Evolutionary conservation across 2,797 vertebrate genomes (phyloP), one percentile per base, ranked within the genome.

Genomic region (Esox lucius): DNA sequence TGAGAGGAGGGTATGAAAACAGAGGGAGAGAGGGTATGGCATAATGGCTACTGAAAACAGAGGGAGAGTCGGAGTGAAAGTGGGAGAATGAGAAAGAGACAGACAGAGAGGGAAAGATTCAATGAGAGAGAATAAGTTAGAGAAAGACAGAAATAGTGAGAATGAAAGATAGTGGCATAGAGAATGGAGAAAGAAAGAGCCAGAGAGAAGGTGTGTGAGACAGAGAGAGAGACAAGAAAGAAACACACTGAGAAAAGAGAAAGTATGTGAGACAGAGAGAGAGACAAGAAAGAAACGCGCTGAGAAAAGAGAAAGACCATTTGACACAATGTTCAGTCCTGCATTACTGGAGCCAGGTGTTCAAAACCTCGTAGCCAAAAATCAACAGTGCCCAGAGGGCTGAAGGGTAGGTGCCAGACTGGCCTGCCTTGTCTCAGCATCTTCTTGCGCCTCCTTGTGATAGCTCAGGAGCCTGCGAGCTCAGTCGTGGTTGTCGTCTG

Each of bases 1-100:
- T 84, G 78, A 73, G 80, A 68, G 79, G 71, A 75, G 53, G 78
- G 72, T 74, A 78, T 64, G 9, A 76, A 73, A 75, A 80, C 71
- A 73, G 75, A 67, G 28, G 56, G 48, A n/a, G 35, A 39, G 35
- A 59, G 59, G 61, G 72, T 17, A 64, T 39, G 3, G 68, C 16
- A 73, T 6, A 68, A 61, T 24, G 67, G 35, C 72, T 68, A 72
- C 67, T 73, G 64, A 71, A 77, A 78, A 74, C 74, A 78, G 26
- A 39, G 68, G 61, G 11, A 35, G 68, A 35, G 73, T n/a, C 26
- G 49, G 17, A 68, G 65, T 35, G 39, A 48, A 35, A 22, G 39
- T 56, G 72, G 42, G 48, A 22, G 39, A 68, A 19, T 0, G 39
- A 13, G 67, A 46, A 4, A 48, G 35, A 68, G 67, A 35, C 22